A percentile compares a stretch with the other conserved stretches of the same genome.
phyloP scores from a whole-genome alignment of 2,888 invertebrate genomes.

The Dynastes grantii region DNA sequence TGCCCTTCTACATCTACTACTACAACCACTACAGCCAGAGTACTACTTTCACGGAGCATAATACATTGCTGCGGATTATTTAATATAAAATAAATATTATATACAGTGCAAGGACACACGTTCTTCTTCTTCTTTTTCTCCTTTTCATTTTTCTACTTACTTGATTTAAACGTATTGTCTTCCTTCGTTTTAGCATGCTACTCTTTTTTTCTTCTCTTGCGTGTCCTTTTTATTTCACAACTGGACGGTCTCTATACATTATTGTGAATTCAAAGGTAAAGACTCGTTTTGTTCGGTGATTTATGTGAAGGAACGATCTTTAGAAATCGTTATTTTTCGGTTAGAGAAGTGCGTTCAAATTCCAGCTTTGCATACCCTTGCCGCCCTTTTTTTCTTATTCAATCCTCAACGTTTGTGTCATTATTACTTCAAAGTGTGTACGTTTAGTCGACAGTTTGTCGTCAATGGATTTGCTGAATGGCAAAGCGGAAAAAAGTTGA shows the following conservation, averaged over 20 bases:
- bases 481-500: neutral
- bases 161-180: neutral
- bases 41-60: conserved; percentile 6
- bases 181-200: conserved; percentile 1
- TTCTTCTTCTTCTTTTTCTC: conserved; percentile 11
- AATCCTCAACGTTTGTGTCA: conserved; percentile 14
- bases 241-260: conserved; percentile 10
- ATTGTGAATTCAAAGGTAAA: conserved; percentile 35
- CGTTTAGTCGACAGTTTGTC: neutral
- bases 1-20: conserved; percentile 46
- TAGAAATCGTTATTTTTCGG: conserved; percentile 45
- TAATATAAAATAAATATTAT: conserved; percentile 13
- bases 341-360: conserved; percentile 25
- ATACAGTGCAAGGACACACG: conserved; percentile 4
- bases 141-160: neutral
- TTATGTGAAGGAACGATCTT: conserved; percentile 35
- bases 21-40: neutral
- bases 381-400: neutral
- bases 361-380: conserved; percentile 9
- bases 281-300: conserved; percentile 41
- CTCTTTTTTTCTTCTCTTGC: neutral
- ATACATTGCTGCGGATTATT: neutral
- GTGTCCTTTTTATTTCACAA: conserved; percentile 18
- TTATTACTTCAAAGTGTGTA: neutral
- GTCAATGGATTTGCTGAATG: conserved; percentile 22